Percentiles rank a stretch among this genome's conserved stretches.
phyloP scores from a whole-genome alignment of 2,797 vertebrate species.

The Pyrocephalus nanus region DNA sequence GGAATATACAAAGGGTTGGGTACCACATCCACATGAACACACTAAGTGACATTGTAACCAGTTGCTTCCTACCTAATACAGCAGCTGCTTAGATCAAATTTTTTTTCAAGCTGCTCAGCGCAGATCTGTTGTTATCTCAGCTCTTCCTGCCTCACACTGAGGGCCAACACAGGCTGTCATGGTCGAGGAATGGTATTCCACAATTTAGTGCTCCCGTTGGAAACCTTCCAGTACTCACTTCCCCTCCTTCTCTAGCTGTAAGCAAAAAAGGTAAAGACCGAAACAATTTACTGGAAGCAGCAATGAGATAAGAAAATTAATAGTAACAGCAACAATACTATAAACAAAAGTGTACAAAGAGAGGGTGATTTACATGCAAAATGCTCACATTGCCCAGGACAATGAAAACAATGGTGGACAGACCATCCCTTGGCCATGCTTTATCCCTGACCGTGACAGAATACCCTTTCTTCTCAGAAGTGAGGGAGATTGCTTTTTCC shows the following conservation, averaged over 20 bases:
- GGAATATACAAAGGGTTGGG: neutral
- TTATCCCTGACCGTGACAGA: neutral
- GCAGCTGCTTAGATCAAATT: neutral
- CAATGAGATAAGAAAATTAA: neutral
- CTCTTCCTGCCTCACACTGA: accelerated
- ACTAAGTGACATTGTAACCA: neutral
- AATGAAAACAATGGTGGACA: accelerated
- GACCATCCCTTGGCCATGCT: accelerated
- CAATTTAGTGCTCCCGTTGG: neutral
- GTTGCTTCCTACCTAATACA: neutral
- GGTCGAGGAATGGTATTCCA: neutral
- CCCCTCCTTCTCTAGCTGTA: neutral
- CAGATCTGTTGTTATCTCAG: neutral
- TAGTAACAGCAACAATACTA: neutral
- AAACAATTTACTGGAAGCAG: neutral
- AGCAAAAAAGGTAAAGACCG: neutral
- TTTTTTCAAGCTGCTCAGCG: neutral
- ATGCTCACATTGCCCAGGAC: neutral
- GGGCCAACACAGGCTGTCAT: accelerated
- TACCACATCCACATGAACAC: neutral
- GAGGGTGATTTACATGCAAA: neutral
- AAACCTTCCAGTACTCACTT: neutral
- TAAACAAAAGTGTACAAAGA: neutral
- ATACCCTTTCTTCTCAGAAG: accelerated
- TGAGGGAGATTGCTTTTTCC: neutral